Evolutionary conservation across 1,140 invertebrate genomes (phyloP).

Genomic region (Pseudomyrmex cubaensis): DNA sequence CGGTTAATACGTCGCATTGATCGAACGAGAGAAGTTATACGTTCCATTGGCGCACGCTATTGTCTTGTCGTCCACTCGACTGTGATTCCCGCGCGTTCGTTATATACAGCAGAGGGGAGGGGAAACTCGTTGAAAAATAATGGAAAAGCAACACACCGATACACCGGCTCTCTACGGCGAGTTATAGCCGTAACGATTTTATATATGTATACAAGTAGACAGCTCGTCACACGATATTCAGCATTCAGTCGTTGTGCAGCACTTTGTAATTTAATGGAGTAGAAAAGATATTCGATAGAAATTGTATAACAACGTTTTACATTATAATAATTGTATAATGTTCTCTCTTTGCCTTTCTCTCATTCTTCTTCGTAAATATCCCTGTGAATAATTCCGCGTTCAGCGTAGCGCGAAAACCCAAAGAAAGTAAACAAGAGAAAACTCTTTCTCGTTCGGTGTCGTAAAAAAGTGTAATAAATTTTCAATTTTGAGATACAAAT

Average conservation of each 20-base stretch:
- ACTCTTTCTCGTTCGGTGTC: neutral
- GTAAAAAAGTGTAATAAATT: neutral
- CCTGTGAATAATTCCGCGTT: neutral
- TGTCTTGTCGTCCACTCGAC: constrained; percentile 65
- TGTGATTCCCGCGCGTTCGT: constrained; percentile 51
- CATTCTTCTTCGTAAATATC: neutral
- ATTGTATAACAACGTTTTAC: neutral
- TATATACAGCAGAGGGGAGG: neutral
- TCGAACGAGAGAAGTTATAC: constrained; percentile 42
- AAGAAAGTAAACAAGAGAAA: neutral
- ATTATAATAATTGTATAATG: neutral
- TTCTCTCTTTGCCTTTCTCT: neutral
- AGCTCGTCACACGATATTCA: constrained; percentile 44
- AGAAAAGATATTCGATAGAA: constrained; percentile 16
- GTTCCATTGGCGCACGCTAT: constrained; percentile 51
- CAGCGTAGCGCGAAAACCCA: neutral
- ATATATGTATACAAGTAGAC: constrained; percentile 28
- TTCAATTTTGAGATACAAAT: constrained; percentile 19
- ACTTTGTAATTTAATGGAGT: constrained; percentile 26
- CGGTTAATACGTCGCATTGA: constrained; percentile 68
- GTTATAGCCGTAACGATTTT: constrained; percentile 44
- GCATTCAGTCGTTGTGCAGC: no score
- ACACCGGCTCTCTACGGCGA: constrained; percentile 4
- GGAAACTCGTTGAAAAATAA: constrained; percentile 38
- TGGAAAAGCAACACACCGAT: constrained; percentile 42